Evolutionary conservation across 2,888 invertebrate genomes (phyloP), one percentile per base, ranked within the genome.

Genomic region (Tetramorium bicarinatum): DNA sequence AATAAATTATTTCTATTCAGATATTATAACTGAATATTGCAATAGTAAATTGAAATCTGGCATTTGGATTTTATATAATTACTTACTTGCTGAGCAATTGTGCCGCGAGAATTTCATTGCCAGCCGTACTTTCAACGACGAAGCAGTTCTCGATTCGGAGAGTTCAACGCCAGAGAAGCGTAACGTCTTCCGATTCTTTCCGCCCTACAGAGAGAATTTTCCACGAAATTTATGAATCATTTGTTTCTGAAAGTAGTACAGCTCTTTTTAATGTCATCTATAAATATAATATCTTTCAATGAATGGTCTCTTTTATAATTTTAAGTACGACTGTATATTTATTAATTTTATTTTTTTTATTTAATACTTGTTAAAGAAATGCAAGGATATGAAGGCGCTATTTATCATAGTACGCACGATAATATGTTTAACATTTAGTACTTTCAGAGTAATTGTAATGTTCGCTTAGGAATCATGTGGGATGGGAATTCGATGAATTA

Each of bases 131-230:
- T 41, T 29, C 21, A n/a, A 29, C 21, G 47, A 47, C 41, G 41
- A 47, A 52, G 18, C 44, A 47, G 41, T 49, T 29, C 34, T 34
- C 41, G n/a, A 64, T 77, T 38, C 75, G 87, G 88, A 75, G 91
- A 92, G 89, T 91, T 92, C 89, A 88, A 91, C 86, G 91, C 88
- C 91, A 87, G 88, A 47, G 76, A 87, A 85, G 87, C 89, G 85
- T 74, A 56, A 88, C 88, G 83, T 85, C 83, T 89, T 66, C 64
- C 66, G 77, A 85, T 75, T 69, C 47, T 15, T 34, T 66, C 9
- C 41, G 18, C 62, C 25, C 11, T 62, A 59, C 7, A 25, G 9
- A 13, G 38, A 29, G 21, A 56, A 34, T 56, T 18, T 62, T 75
- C 69, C 56, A 18, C 15, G 15, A 41, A 21, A 44, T 83, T 80